phyloP scores from a whole-genome alignment of 2,888 invertebrate species.

The Troglohyphantes excavatus region DNA sequence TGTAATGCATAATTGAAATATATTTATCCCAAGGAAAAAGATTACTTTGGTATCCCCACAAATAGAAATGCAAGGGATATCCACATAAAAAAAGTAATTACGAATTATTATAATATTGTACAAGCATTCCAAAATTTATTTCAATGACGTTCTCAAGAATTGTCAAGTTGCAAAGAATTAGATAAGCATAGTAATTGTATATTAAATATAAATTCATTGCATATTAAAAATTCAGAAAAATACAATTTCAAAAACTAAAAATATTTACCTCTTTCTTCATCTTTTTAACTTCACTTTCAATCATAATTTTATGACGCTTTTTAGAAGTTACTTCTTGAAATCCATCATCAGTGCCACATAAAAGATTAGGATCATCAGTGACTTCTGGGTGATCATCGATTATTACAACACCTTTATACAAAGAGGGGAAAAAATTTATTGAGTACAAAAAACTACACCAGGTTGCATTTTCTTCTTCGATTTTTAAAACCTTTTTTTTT shows the following conservation, averaged over 20 bases:
- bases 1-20: too few relatives aligned
- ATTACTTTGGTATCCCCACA: too few relatives aligned
- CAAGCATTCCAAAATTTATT: too few relatives aligned
- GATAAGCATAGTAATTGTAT: background rate
- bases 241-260: background rate
- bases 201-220: background rate
- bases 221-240: background rate
- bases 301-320: slow-evolving; percentile 84
- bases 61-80: too few relatives aligned
- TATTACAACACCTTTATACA: slow-evolving; percentile 84
- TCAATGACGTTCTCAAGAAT: too few relatives aligned
- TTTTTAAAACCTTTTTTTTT: background rate
- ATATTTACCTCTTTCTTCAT: slow-evolving; percentile 82
- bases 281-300: slow-evolving; percentile 82
- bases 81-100: too few relatives aligned
- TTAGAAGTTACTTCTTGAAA: slow-evolving; percentile 93
- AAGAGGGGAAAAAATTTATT: background rate
- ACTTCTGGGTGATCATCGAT: slow-evolving; percentile 84
- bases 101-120: too few relatives aligned
- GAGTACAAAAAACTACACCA: too few relatives aligned
- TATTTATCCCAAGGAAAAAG: too few relatives aligned
- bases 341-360: slow-evolving; percentile 84
- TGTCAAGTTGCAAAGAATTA: too few relatives aligned
- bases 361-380: slow-evolving; percentile 83
- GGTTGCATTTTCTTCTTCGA: too few relatives aligned